A percentile compares a stretch with the other conserved stretches of the same genome.
Conservation (phyloP, 2,888 invertebrate species). For the Rhopalosiphum nymphaeae region DNA sequence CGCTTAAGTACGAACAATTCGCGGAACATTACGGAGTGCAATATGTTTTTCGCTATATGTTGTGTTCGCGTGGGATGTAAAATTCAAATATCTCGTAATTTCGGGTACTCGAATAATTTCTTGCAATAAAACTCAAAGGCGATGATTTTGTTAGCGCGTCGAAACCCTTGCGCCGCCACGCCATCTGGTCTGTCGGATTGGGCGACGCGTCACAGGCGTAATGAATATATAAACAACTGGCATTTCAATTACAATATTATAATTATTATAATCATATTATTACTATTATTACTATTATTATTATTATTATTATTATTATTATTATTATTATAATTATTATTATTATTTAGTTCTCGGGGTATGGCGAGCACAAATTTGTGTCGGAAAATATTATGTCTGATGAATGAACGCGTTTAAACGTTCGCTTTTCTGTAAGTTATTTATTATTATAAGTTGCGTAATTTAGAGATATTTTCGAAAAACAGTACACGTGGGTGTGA, state of each 20-base stretch:
- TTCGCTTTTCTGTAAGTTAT: neutral
- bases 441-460: neutral
- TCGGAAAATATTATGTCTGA: neutral
- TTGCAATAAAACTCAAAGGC: neutral
- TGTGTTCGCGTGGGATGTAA: neutral
- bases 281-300: slow-evolving; percentile 6
- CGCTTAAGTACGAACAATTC: neutral
- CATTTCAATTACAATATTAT: neutral
- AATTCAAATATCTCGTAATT: neutral
- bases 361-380: neutral
- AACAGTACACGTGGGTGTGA: neutral
- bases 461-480: neutral
- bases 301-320: neutral
- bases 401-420: neutral
- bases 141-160: neutral
- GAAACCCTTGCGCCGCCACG: neutral
- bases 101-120: neutral
- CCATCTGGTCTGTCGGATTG: slow-evolving; percentile 3
- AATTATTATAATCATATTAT: neutral
- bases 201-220: neutral
- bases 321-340: slow-evolving; percentile 1
- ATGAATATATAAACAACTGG: neutral
- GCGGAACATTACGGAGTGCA: neutral
- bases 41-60: neutral
- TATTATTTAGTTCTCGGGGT: neutral